phyloP scores from a whole-genome alignment of 2,888 invertebrate species.

The Macrosoma leucophasiata region DNA sequence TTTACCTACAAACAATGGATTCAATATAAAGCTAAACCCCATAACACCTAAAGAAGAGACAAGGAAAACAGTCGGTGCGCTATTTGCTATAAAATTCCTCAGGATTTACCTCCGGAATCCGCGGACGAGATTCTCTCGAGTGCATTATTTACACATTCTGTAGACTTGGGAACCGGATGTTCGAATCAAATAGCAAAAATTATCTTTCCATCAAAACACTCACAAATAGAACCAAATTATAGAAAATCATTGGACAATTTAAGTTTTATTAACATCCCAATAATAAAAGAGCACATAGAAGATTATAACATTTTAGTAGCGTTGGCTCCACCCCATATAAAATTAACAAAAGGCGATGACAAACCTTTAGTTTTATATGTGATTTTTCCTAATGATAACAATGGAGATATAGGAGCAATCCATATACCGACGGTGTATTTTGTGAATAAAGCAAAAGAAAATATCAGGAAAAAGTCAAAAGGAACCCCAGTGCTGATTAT shows the following conservation, averaged over 20 bases:
- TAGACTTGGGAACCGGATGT: constrained; percentile 32
- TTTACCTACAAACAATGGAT: constrained; percentile 46
- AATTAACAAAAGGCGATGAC: constrained; percentile 31
- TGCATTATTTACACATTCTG: constrained; percentile 28
- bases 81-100: constrained; percentile 45
- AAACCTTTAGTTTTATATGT: constrained; percentile 47
- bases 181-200: constrained; percentile 46
- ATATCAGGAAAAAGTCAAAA: constrained; percentile 26
- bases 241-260: constrained; percentile 13
- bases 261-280: constrained; percentile 44
- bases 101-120: constrained; percentile 29
- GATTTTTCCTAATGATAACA: constrained; percentile 44
- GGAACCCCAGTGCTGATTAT: constrained; percentile 43
- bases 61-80: constrained; percentile 32
- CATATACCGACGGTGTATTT: constrained; percentile 54
- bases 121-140: constrained; percentile 29
- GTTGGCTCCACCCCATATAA: constrained; percentile 48
- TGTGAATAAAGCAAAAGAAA: constrained; percentile 33
- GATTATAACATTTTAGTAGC: constrained; percentile 57
- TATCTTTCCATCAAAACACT: constrained; percentile 28
- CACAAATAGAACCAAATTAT: constrained; percentile 15
- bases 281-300: constrained; percentile 39
- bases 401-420: constrained; percentile 23
- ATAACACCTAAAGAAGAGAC: constrained; percentile 36
- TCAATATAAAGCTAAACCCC: constrained; percentile 43